These are phyloP conservation scores for Athripsodes cinereus DNA, from an alignment of 2,888 invertebrate genomes.

Conservation along the genomic window DNA sequence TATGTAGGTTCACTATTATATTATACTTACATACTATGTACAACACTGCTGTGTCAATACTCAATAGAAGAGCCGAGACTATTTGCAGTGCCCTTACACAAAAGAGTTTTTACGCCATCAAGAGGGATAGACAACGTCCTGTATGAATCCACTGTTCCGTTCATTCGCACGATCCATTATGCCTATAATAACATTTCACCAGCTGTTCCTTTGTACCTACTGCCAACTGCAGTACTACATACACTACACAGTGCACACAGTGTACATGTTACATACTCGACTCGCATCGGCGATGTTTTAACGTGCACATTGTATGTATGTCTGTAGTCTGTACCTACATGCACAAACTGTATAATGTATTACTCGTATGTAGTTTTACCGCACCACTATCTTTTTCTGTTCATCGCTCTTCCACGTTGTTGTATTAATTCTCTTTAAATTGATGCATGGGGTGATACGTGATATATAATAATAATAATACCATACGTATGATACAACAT, in stretches of 20 bases:
- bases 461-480: not conserved
- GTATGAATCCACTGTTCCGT: not conserved
- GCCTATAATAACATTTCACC: slow-evolving; percentile 5
- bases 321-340: no score
- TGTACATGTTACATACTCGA: no score
- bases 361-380: not conserved
- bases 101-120: not conserved
- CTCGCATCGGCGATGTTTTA: slow-evolving; percentile 6
- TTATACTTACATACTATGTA: not conserved
- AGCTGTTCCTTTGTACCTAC: not conserved
- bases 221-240: no score
- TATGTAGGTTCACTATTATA: no score
- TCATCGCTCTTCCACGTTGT: slow-evolving; percentile 9
- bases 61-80: not conserved
- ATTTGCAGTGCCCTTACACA: not conserved
- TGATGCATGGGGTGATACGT: slow-evolving; percentile 7
- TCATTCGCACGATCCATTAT: not conserved
- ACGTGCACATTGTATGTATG: slow-evolving; percentile 4
- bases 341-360: not conserved
- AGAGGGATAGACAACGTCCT: no score
- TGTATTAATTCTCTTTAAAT: slow-evolving; percentile 14
- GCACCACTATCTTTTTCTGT: not conserved
- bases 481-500: no score
- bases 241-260: no score
- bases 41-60: not conserved